Base-by-base conservation (phyloP, 2,113 vertebrate genomes). In the Egretta garzetta region DNA sequence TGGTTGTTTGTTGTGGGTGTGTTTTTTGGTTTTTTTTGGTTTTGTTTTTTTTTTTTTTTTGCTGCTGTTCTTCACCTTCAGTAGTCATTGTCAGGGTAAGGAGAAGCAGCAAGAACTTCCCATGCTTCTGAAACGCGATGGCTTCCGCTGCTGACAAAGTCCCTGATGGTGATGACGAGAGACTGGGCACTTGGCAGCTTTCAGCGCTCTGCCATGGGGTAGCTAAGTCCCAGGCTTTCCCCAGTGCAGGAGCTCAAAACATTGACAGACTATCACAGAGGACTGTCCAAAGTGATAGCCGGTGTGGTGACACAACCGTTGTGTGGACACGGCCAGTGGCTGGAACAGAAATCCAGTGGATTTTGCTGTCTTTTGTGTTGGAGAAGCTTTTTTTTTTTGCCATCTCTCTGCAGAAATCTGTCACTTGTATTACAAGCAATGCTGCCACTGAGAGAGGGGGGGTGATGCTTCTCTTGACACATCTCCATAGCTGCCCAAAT, bases 31-130 rank as follows among this genome's bases (percentile, higher is more conserved):
- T n/a, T n/a, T n/a, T n/a, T n/a, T n/a, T n/a, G n/a, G n/a, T n/a
- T n/a, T n/a, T n/a, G n/a, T n/a, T n/a, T n/a, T 6, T 18, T 55
- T 14, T n/a, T 52, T 28, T 18, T 49, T 66, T 68, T 45, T 96
- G 94, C 91, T 97, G 95, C 84, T 77, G 55, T 93, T 84, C 50
- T 88, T 85, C 89, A 76, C n/a, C 17, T 73, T 70, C 70, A 94
- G 84, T 70, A 70, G 70, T 41, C 66, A 39, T 43, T 4, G 1
- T 70, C 30, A 43, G 67, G 53, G 37, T 45, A 49, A 88, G 50
- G 50, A 82, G 73, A 59, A 68, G 24, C 52, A 84, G 52, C 27
- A n/a, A 39, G 73, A 62, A 85, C 4, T 4, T 88, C 12, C 37
- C 59, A 24, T 2, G 9, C 8, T 88, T 53, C 84, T 91, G 86